phyloP scores from a whole-genome alignment of 2,113 vertebrate genomes.

The Brienomyrus longianalis region DNA sequence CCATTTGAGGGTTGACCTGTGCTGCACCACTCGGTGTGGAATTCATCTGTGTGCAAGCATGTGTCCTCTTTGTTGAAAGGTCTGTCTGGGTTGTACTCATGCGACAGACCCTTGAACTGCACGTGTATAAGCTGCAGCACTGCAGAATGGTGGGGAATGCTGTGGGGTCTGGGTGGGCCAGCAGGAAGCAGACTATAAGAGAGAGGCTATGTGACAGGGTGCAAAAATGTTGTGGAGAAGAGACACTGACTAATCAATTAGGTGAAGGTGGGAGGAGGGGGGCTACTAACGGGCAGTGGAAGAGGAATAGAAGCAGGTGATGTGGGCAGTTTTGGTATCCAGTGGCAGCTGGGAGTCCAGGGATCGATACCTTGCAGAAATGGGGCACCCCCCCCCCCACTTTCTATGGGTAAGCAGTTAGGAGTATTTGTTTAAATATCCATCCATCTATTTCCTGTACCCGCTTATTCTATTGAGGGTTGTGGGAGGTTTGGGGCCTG shows the following conservation, averaged over 20 bases:
- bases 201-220: background rate
- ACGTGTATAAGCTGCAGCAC: constrained; percentile 9
- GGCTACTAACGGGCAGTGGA: background rate
- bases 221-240: background rate
- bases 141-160: no score
- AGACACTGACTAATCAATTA: background rate
- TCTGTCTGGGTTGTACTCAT: background rate
- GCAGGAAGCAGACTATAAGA: background rate
- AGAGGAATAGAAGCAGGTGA: constrained; percentile 16
- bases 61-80: background rate
- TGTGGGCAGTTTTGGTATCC: constrained; percentile 26
- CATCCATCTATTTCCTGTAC: background rate
- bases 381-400: constrained; percentile 43
- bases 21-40: constrained; percentile 44
- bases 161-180: background rate
- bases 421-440: background rate
- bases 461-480: background rate
- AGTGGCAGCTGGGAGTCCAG: constrained; percentile 50
- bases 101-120: background rate
- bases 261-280: background rate
- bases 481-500: background rate
- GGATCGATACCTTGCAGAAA: constrained; percentile 33
- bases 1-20: constrained; percentile 56
- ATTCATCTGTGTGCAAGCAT: constrained; percentile 12
- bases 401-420: constrained; percentile 60